Percentiles rank a stretch among this genome's conserved stretches.
These are phyloP conservation scores for Melipona bicolor DNA, from an alignment of 2,888 invertebrate genomes.

Conservation along the genomic window DNA sequence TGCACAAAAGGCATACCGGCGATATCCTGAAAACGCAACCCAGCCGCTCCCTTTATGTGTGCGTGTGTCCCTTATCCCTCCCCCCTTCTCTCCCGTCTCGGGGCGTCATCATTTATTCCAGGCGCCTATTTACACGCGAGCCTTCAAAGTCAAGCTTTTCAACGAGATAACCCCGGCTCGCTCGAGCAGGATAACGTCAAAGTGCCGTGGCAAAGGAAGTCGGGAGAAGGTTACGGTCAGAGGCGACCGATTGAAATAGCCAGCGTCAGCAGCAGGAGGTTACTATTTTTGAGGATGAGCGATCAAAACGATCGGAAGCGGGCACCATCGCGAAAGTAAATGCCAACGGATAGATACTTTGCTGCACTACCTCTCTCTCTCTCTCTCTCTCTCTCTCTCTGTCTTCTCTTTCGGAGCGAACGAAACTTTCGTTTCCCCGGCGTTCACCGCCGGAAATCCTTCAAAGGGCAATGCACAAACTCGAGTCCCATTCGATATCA, in stretches of 20 bases:
- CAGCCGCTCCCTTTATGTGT: constrained; percentile 6
- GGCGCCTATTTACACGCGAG: constrained; percentile 77
- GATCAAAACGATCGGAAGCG: constrained; percentile 68
- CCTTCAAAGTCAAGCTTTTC: constrained; percentile 77
- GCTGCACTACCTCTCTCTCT: neutral
- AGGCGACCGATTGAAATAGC: constrained; percentile 67
- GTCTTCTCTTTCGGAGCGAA: neutral
- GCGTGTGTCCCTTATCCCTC: neutral
- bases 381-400: neutral
- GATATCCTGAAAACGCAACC: constrained; percentile 63
- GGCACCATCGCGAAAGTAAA: constrained; percentile 61
- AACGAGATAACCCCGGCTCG: constrained; percentile 77
- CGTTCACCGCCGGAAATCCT: constrained; percentile 36
- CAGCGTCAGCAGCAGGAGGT: constrained; percentile 38
- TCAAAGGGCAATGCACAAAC: constrained; percentile 27
- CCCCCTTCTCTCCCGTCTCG: neutral
- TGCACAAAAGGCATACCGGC: constrained; percentile 62
- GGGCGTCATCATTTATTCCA: constrained; percentile 79
- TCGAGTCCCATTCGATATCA: constrained; percentile 21
- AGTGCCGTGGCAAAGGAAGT: constrained; percentile 67
- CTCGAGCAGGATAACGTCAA: constrained; percentile 78
- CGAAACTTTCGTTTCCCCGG: constrained; percentile 23
- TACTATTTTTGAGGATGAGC: constrained; percentile 68
- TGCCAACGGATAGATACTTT: constrained; percentile 23
- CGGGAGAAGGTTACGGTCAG: constrained; percentile 44